Evolutionary conservation across 2,888 invertebrate species (phyloP).

Genomic region (Temnothorax unifasciatus): DNA sequence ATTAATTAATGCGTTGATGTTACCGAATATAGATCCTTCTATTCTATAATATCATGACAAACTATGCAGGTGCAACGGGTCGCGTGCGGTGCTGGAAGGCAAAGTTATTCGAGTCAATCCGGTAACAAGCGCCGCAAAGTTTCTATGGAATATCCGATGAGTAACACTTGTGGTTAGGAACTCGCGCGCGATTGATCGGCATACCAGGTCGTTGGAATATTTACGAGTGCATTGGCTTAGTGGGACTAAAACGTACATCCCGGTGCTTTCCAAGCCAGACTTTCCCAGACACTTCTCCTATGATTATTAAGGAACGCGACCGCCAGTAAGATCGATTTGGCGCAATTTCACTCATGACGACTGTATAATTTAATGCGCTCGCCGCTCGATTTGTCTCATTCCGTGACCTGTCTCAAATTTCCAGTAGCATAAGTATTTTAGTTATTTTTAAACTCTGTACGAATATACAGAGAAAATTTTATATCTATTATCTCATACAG

Average conservation of each 20-base stretch:
- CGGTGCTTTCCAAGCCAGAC: neutral
- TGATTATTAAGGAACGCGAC: neutral
- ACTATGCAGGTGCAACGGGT: neutral
- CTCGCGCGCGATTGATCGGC: slow-evolving; percentile 26
- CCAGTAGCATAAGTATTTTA: neutral
- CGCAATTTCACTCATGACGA: neutral
- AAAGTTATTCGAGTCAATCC: slow-evolving; percentile 13
- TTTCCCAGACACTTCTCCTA: slow-evolving; percentile 5
- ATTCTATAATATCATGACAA: neutral
- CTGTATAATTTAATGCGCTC: slow-evolving; percentile 32
- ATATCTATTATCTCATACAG: neutral
- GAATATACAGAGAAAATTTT: neutral
- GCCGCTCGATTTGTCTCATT: neutral
- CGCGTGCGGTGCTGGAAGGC: neutral
- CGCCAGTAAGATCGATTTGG: neutral
- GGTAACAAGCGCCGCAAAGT: slow-evolving; percentile 15
- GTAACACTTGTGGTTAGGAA: slow-evolving; percentile 24
- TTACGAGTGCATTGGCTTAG: slow-evolving; percentile 22
- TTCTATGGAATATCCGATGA: slow-evolving; percentile 15
- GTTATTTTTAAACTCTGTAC: neutral
- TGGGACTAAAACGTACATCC: neutral
- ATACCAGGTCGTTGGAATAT: slow-evolving; percentile 23
- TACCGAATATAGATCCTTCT: neutral
- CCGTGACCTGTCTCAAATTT: neutral
- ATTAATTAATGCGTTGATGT: neutral